Evolutionary conservation across 2,113 vertebrate species (phyloP).

Genomic region (Parotia lawesii): DNA sequence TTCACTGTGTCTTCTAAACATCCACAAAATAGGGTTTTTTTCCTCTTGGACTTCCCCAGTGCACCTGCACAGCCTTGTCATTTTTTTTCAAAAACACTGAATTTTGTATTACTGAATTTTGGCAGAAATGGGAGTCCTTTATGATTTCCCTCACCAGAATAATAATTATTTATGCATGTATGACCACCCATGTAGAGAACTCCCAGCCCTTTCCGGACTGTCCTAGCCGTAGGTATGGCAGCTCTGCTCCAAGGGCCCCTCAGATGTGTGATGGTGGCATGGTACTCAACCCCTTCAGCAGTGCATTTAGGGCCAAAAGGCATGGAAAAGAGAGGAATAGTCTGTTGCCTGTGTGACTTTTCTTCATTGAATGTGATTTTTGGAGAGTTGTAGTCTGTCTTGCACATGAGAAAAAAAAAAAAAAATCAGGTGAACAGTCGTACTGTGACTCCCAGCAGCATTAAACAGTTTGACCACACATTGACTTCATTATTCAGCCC

Average conservation of each 20-base stretch:
- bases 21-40: fast-evolving
- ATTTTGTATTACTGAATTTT: neutral
- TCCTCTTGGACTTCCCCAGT: neutral
- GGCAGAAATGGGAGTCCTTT: fast-evolving
- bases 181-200: fast-evolving
- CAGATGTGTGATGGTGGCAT: neutral
- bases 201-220: neutral
- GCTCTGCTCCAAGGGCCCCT: neutral
- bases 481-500: neutral
- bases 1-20: neutral
- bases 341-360: neutral
- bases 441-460: neutral
- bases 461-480: neutral
- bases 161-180: neutral
- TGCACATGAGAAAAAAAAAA: neutral
- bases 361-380: neutral
- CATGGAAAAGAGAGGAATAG: fast-evolving
- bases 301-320: neutral
- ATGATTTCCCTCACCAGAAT: neutral
- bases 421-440: neutral
- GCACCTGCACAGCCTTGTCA: fast-evolving
- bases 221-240: fast-evolving
- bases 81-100: neutral
- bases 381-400: neutral
- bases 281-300: neutral